phyloP scores from a whole-genome alignment of 2,113 vertebrate species.

The Cromileptes altivelis region DNA sequence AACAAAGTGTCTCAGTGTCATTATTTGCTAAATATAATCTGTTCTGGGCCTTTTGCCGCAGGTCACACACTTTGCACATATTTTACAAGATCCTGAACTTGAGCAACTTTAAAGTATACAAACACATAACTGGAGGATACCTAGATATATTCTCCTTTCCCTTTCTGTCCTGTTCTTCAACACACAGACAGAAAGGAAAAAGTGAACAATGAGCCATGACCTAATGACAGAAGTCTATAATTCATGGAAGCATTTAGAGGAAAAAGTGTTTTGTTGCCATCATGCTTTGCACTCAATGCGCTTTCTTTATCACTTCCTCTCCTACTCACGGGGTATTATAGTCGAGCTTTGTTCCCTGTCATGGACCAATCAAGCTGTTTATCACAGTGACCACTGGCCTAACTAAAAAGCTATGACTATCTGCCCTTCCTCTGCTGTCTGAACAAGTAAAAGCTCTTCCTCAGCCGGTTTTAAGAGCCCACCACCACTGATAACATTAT shows the following conservation, averaged over 20 bases:
- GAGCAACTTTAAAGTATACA: not conserved
- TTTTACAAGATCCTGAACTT: not conserved
- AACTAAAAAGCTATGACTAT: conserved; percentile 31
- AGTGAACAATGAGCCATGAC: conserved; percentile 92
- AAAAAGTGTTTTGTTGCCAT: conserved; percentile 88
- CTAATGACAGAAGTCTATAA: conserved; percentile 90
- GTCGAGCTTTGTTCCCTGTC: conserved; percentile 89
- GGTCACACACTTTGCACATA: not conserved
- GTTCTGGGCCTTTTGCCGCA: not conserved
- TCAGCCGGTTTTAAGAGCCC: not conserved
- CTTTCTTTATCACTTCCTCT: conserved; percentile 96
- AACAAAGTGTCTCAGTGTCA: not conserved
- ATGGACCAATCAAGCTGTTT: conserved; percentile 52
- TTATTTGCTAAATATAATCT: not conserved
- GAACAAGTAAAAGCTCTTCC: conserved; percentile 6
- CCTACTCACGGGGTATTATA: conserved; percentile 87
- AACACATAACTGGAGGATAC: conserved; percentile 6
- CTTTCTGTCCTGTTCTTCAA: conserved; percentile 52
- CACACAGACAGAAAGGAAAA: conserved; percentile 70
- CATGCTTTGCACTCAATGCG: conserved; percentile 88
- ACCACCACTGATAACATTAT: not conserved
- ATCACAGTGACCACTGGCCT: conserved; percentile 45
- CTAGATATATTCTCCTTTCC: conserved; percentile 54
- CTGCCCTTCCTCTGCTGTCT: conserved; percentile 34
- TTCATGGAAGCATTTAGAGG: conserved; percentile 96